phyloP scores from a whole-genome alignment of 2,797 vertebrate genomes.

The Lepilemur septentrionalis region DNA sequence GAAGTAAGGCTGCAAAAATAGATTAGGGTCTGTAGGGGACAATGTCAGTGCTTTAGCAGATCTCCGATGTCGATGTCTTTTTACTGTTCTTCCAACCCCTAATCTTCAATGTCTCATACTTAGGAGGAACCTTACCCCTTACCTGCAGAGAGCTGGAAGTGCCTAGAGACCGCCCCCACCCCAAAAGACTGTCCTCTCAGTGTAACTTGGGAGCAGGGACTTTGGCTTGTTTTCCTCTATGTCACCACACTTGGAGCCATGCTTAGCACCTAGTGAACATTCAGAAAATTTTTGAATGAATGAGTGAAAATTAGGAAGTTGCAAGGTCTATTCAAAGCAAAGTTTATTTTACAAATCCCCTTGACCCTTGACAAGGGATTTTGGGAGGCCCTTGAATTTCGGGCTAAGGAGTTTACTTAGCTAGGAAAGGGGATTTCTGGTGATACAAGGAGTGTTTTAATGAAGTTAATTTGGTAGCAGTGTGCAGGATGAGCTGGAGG shows the following conservation, averaged over 20 bases:
- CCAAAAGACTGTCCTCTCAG: neutral
- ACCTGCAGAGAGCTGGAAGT: neutral
- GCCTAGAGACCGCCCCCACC: too few species aligned
- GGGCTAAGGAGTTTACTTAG: conserved; percentile 14
- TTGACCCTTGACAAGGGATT: conserved; percentile 20
- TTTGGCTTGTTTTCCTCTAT: neutral
- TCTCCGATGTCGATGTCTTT: neutral
- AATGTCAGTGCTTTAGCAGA: neutral
- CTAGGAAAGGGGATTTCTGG: conserved; percentile 19
- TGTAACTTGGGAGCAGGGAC: neutral
- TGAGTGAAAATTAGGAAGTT: neutral
- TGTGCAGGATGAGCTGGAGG: neutral
- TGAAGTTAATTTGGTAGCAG: neutral
- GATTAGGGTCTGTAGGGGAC: neutral
- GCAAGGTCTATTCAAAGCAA: neutral
- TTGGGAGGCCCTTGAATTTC: conserved; percentile 26
- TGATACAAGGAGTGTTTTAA: neutral
- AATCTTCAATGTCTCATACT: neutral
- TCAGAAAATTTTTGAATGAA: conserved; percentile 6
- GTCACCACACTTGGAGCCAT: neutral
- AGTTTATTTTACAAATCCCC: neutral
- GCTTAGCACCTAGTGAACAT: neutral
- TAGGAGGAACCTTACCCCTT: neutral
- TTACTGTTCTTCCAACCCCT: neutral
- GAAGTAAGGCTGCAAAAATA: conserved; percentile 4